A percentile compares a stretch with the other conserved stretches of the same genome.
Conservation (phyloP, 1,140 invertebrate species). For the Tribolium castaneum region DNA sequence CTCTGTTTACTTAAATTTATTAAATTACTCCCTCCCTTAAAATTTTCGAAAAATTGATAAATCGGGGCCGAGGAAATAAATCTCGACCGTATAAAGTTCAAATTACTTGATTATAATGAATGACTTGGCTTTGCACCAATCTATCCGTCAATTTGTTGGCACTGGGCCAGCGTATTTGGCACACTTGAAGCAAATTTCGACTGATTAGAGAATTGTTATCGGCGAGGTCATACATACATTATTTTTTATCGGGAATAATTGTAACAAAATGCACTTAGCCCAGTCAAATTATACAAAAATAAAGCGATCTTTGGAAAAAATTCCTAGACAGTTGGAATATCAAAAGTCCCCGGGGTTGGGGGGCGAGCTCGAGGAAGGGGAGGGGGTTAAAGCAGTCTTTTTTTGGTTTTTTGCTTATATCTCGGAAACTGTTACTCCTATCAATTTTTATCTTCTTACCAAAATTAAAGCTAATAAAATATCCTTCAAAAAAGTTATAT, state of each 20-base stretch:
- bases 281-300: no score
- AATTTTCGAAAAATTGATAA: background rate
- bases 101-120: background rate
- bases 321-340: no score
- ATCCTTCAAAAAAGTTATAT: no score
- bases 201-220: background rate
- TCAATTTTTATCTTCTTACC: no score
- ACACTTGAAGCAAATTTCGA: background rate
- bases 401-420: no score
- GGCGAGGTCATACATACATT: no score
- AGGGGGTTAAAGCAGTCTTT: no score
- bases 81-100: background rate
- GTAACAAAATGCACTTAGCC: background rate
- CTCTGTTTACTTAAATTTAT: conserved; percentile 31
- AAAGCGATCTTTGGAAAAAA: no score
- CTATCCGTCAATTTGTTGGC: background rate
- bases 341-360: no score
- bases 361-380: no score
- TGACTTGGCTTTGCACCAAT: background rate
- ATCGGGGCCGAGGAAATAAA: background rate
- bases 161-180: background rate
- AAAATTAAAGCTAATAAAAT: no score
- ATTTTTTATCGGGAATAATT: background rate
- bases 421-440: no score
- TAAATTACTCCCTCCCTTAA: background rate